Percentiles rank a stretch among this genome's conserved stretches.
These are phyloP conservation scores for Ormyrus thymus DNA, from an alignment of 2,888 invertebrate genomes.

Conservation along the genomic window DNA sequence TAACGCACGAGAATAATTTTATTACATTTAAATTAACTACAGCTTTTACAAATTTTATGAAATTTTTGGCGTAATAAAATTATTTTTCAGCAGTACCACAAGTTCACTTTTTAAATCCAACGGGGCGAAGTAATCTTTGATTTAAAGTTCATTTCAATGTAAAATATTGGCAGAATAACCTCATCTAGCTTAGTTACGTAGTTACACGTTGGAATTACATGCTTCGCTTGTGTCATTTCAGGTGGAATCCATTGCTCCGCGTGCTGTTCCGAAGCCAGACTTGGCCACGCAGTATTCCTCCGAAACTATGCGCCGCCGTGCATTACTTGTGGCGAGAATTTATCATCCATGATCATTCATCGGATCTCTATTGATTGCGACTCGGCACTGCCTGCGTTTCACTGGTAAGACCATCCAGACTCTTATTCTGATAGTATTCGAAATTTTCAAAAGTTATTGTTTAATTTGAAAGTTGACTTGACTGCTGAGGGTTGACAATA, in stretches of 20 bases:
- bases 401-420: neutral
- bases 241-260: constrained; percentile 26
- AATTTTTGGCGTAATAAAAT: neutral
- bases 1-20: too few species aligned
- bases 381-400: neutral
- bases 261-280: constrained; percentile 5
- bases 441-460: too few species aligned
- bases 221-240: constrained; percentile 6
- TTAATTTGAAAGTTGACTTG: too few species aligned
- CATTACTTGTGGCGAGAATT: constrained; percentile 19
- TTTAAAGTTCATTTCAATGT: neutral
- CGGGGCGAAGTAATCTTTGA: neutral
- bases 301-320: constrained; percentile 31
- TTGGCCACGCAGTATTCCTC: neutral
- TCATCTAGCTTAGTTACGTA: neutral
- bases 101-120: neutral
- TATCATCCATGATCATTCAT: constrained; percentile 11
- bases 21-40: too few species aligned
- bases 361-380: constrained; percentile 27
- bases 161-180: neutral
- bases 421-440: too few species aligned
- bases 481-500: too few species aligned
- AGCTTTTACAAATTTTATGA: too few species aligned
- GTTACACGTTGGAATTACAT: constrained; percentile 14
- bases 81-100: neutral